Base-by-base conservation (phyloP, 2,888 invertebrate genomes). In the Drosophila mimetica region DNA sequence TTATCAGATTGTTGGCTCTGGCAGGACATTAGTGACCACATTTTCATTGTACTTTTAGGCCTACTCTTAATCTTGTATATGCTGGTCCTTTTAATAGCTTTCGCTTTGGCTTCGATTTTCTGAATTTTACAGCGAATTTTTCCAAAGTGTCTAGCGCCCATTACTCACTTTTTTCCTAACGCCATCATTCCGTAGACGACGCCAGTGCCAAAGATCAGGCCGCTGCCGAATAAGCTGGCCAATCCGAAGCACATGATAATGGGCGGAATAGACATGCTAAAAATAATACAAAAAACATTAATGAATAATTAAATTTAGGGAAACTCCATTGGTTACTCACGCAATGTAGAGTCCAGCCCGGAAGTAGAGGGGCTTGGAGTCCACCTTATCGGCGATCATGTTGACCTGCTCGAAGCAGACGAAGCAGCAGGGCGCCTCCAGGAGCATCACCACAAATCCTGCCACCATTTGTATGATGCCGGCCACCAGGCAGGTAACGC, bases 391-490 rank as follows among this genome's bases (percentile, higher is more conserved):
- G 65, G 97, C 96, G 57, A 98, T 93, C 71, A 94, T 94, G 92
- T 97, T 96, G 60, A 99, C 97, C 93, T 97, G 97, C 90, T 98
- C 99, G 76, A 99, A 94, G 92, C 98, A 99, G 93, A 97, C 94
- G 92, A 98, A 99, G 92, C 98, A 99, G 91, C 97, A 99, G 0
- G 99, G 99, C 39, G 99, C 98, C 92, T 99, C 99, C 87, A 98
- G 94, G 44, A 96, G 95, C 79, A 98, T 93, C 70, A 97, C 95
- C 71, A 97, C 89, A 92, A 99, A 97, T 39, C 98, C 99, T 71
- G 96, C 95, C 72, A 97, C 89, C 95, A 97, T 96, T 93, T 97
- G 96, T 94, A 96, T 95, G 86, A 97, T 94, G 71, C 97, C 97
- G 53, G 95, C 94, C 48, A 97, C 92, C 61, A 97, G 93, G 90